Evolutionary conservation across 2,797 vertebrate genomes (phyloP), one percentile per base, ranked within the genome.

Genomic region (Pseudochirops corinnae): DNA sequence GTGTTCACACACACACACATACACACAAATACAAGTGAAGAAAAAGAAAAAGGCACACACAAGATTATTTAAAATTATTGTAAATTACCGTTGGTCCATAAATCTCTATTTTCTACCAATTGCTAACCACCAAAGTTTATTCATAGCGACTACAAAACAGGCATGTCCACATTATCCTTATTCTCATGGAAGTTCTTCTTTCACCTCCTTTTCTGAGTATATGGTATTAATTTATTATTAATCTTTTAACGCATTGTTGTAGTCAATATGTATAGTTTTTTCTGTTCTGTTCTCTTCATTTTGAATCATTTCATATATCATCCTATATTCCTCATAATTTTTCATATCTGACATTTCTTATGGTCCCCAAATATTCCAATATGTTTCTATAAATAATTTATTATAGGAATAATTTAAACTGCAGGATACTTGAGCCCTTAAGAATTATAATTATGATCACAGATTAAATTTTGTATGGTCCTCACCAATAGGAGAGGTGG

Each of bases 401-500:
- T 87, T 26, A 87, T 4, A 87, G 74, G 39, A 87, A 87, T 14
- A 3, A 26, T 87, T 50, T 26, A 46, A 87, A 87, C 7, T 18
- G 18, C 7, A 92, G n/a, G n/a, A 92, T 90, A 93, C 33, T 90
- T 93, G 24, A 91, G 90, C 18, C 93, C 33, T 94, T 93, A 62
- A 28, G 24, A 93, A 91, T 28, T 90, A 3, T 7, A 93, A 46
- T 96, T 16, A 92, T 29, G 91, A 94, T 53, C 56, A 90, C 57
- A 96, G 29, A 16, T 56, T 14, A 93, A 92, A 96, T 1, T 97
- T 50, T 60, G 55, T 58, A 52, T 74, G 33, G 96, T 90, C 93
- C 91, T 97, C 91, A 92, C 14, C 94, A 97, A 97, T 94, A 50
- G 2, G 74, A 87, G 39, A 87, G 24, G 39, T 26, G 10, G 21